A percentile compares a stretch with the other conserved stretches of the same genome.
These are phyloP conservation scores for Philypnodon macrostomus DNA, from an alignment of 2,797 vertebrate genomes.

Conservation along the genomic window DNA sequence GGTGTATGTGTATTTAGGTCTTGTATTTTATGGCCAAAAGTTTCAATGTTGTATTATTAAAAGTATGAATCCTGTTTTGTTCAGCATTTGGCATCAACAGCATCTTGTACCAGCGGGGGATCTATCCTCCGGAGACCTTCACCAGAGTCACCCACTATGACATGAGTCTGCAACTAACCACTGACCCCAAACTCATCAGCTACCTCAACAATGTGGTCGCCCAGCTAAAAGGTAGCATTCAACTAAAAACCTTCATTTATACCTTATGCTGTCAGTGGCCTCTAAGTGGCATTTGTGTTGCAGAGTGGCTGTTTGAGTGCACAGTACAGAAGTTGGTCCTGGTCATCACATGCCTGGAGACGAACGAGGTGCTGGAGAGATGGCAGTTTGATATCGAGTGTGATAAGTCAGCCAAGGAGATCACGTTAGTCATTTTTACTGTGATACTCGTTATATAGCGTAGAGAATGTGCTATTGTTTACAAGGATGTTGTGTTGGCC, in stretches of 20 bases:
- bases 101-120: conserved; percentile 93
- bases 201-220: conserved; percentile 90
- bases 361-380: conserved; percentile 88
- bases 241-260: too few species aligned
- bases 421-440: conserved; percentile 68
- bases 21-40: too few species aligned
- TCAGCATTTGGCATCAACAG: conserved; percentile 95
- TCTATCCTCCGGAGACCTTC: conserved; percentile 94
- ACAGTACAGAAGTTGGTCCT: conserved; percentile 92
- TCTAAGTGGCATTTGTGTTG: conserved; percentile 17
- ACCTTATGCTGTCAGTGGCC: too few species aligned
- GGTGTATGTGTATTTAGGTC: too few species aligned
- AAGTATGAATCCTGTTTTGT: background rate
- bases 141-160: conserved; percentile 89
- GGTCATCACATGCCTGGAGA: conserved; percentile 90
- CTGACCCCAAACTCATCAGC: conserved; percentile 86
- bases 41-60: too few species aligned
- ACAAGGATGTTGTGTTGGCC: conserved; percentile 13
- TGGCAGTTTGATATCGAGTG: conserved; percentile 98
- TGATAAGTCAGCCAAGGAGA: conserved; percentile 87
- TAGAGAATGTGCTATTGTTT: background rate
- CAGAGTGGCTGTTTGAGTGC: conserved; percentile 93
- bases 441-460: background rate
- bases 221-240: conserved; percentile 89
- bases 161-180: conserved; percentile 89